Conservation (phyloP, 2,797 vertebrate species). For the Sebastes matsubarae region DNA sequence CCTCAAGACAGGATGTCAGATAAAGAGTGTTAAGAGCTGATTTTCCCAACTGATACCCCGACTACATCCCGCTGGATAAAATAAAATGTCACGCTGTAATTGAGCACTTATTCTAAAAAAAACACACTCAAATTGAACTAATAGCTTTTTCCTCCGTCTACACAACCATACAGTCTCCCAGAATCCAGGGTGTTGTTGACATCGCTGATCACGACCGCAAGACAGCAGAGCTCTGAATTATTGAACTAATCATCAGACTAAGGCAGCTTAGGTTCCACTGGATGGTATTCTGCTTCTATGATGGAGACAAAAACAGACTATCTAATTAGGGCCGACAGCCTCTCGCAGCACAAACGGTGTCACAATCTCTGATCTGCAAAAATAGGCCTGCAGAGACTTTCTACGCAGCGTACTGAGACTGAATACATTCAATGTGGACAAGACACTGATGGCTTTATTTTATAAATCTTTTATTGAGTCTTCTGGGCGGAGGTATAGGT, state of each 20-base stretch:
- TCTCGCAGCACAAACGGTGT: not conserved
- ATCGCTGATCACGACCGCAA: conserved; percentile 17
- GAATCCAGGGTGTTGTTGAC: not conserved
- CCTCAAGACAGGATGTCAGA: not conserved
- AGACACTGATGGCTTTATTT: not conserved
- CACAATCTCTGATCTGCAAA: not conserved
- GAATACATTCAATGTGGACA: not conserved
- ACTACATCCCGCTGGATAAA: not conserved
- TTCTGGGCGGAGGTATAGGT: not conserved
- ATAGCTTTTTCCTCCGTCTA: not conserved
- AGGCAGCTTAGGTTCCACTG: conserved; percentile 52
- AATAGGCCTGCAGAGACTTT: not conserved
- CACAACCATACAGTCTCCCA: not conserved
- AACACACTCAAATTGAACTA: not conserved
- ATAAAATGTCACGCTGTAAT: not conserved
- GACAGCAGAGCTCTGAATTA: conserved; percentile 65
- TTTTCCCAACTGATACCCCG: not conserved
- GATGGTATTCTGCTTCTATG: conserved; percentile 26
- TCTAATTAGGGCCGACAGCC: not conserved
- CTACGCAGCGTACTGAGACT: not conserved
- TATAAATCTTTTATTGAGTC: not conserved
- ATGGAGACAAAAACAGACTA: not conserved
- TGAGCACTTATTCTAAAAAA: not conserved
- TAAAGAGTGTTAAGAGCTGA: not conserved
- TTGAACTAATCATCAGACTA: conserved; percentile 65